Percentiles rank a stretch among this genome's conserved stretches.
These are phyloP conservation scores for Diuraphis noxia DNA, from an alignment of 1,140 invertebrate species.

Conservation along the genomic window DNA sequence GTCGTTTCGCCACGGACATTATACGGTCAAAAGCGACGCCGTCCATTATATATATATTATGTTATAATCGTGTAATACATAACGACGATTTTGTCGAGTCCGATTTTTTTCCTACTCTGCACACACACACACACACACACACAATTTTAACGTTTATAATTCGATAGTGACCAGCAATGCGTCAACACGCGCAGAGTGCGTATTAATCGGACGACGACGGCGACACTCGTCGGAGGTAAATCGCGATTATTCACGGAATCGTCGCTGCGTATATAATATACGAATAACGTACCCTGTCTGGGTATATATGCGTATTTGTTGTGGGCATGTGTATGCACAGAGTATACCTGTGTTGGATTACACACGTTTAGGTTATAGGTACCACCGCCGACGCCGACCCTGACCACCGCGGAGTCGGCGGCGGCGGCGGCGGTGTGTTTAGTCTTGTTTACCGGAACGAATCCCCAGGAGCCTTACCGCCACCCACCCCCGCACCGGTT, in stretches of 20 bases:
- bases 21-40: conserved; percentile 7
- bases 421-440: background rate
- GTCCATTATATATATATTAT: background rate
- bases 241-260: background rate
- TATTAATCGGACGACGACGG: background rate
- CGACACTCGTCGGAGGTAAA: background rate
- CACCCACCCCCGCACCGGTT: no score
- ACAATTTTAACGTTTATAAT: background rate
- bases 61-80: conserved; percentile 24
- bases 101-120: background rate
- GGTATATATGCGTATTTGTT: background rate
- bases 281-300: background rate
- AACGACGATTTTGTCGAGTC: conserved; percentile 4
- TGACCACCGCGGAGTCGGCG: background rate
- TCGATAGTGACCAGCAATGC: background rate
- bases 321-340: background rate
- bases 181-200: background rate
- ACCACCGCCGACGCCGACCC: background rate
- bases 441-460: background rate
- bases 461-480: background rate
- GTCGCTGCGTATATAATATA: background rate
- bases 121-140: no score
- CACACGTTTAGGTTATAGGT: background rate
- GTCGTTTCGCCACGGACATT: conserved; percentile 37
- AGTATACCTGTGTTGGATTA: background rate